Evolutionary conservation across 2,113 vertebrate genomes (phyloP), one percentile per base, ranked within the genome.

Genomic region (Motacilla tschutschensis): DNA sequence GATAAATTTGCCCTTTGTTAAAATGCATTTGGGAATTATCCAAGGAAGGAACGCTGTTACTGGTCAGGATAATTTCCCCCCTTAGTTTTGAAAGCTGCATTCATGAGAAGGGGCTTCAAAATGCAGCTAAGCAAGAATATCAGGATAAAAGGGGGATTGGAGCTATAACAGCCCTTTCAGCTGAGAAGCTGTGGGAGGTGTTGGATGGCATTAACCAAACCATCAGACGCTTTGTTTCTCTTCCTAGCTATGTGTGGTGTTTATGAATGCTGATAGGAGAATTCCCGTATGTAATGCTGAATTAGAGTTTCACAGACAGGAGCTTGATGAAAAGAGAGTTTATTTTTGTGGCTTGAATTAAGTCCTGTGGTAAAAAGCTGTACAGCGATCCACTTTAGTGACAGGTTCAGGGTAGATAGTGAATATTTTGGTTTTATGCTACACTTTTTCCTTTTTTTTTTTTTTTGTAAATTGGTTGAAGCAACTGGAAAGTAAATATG

Each of bases 291-390:
- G 50, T 79, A 81, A 48, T 57, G 40, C 47, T 69, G 70, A 91
- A 72, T 38, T 90, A 50, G 29, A 63, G 9, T 69, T 93, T 84
- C 55, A 60, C 35, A 62, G 59, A 57, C 54, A 38, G 50, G 54
- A 75, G 43, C 38, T 35, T 88, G 59, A 76, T 75, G 54, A 83
- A 89, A 92, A 83, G 62, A 83, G 62, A 70, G 40, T 70, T 79
- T 88, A 57, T 62, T 87, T 92, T 87, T 88, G 22, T 44, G 36
- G 41, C 16, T 77, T 71, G 44, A 77, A 40, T 83, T 73, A 75
- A 72, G 7, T 22, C 18, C 16, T 67, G 2, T 36, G 18, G 35
- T 78, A 79, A 90, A 78, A 83, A 78, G 15, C 38, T 72, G 35
- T 62, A 57, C 60, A 66, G 54, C 48, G 21, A 53, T 60, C 33